Conservation (phyloP, 2,797 vertebrate genomes). For the Diplodus puntazzo region DNA sequence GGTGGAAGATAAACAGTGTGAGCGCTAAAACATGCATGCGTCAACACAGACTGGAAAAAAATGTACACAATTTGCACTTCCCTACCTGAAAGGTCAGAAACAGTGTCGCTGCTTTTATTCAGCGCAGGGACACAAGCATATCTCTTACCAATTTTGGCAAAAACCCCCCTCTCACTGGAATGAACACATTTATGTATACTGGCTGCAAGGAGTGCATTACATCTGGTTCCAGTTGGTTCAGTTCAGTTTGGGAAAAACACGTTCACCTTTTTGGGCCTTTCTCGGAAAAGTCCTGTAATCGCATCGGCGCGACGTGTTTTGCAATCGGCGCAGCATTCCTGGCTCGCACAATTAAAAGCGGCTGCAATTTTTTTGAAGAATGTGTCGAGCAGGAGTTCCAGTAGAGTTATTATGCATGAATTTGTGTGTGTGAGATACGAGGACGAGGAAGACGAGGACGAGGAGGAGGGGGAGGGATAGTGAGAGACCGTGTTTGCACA, state of each 20-base stretch:
- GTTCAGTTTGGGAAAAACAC: constrained; percentile 10
- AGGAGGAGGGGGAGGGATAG: not conserved
- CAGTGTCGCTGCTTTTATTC: constrained; percentile 35
- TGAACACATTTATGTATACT: constrained; percentile 11
- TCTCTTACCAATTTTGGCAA: constrained; percentile 31
- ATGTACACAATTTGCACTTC: constrained; percentile 50
- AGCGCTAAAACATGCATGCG: not conserved
- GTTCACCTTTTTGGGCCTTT: constrained; percentile 17
- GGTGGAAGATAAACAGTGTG: constrained; percentile 29
- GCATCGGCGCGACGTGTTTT: constrained; percentile 12
- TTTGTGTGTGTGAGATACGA: constrained; percentile 32
- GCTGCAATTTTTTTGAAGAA: constrained; percentile 20
- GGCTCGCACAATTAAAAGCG: constrained; percentile 42
- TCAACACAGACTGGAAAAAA: constrained; percentile 14
- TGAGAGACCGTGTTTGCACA: constrained; percentile 50
- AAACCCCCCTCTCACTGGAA: not conserved
- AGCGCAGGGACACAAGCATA: not conserved
- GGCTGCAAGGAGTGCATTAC: constrained; percentile 20
- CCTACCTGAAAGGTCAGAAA: constrained; percentile 63
- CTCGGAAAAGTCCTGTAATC: constrained; percentile 14
- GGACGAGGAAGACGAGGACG: no score
- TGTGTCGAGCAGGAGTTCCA: constrained; percentile 16
- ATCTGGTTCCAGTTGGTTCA: constrained; percentile 53
- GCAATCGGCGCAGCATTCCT: constrained; percentile 36
- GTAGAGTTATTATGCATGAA: constrained; percentile 41